Conservation (phyloP, 1,140 invertebrate genomes). For the Sinella curviseta region DNA sequence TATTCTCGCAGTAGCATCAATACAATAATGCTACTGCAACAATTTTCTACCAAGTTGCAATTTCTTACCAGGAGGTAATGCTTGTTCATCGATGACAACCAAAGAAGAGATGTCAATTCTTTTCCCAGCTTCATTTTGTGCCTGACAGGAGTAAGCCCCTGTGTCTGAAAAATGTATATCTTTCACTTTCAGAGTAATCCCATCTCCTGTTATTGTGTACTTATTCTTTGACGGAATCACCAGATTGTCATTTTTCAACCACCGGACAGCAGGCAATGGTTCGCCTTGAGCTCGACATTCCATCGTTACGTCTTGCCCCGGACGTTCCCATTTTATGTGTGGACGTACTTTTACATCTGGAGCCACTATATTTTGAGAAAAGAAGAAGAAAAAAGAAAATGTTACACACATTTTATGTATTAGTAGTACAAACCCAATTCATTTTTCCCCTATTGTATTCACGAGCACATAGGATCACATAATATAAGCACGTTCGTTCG, state of each 20-base stretch:
- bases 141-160: constrained; percentile 62
- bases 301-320: constrained; percentile 66
- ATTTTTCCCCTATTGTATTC: background rate
- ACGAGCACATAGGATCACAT: too few relatives aligned
- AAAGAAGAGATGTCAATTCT: constrained; percentile 70
- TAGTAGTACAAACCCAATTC: background rate
- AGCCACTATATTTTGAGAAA: constrained; percentile 58
- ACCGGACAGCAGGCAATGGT: constrained; percentile 64
- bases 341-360: constrained; percentile 70
- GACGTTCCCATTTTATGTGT: constrained; percentile 65
- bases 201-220: constrained; percentile 68
- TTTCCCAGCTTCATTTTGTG: constrained; percentile 66
- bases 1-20: too few relatives aligned
- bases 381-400: constrained; percentile 34
- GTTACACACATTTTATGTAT: too few relatives aligned
- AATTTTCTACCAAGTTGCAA: background rate
- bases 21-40: too few relatives aligned
- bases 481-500: too few relatives aligned
- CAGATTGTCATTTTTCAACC: constrained; percentile 71
- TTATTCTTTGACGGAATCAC: constrained; percentile 61
- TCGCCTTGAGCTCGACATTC: constrained; percentile 70
- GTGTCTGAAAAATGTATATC: constrained; percentile 70
- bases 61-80: constrained; percentile 53
- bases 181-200: constrained; percentile 66
- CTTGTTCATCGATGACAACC: constrained; percentile 69